A percentile compares a stretch with the other conserved stretches of the same genome.
These are phyloP conservation scores for Alca torda DNA, from an alignment of 2,797 vertebrate genomes.

Conservation along the genomic window DNA sequence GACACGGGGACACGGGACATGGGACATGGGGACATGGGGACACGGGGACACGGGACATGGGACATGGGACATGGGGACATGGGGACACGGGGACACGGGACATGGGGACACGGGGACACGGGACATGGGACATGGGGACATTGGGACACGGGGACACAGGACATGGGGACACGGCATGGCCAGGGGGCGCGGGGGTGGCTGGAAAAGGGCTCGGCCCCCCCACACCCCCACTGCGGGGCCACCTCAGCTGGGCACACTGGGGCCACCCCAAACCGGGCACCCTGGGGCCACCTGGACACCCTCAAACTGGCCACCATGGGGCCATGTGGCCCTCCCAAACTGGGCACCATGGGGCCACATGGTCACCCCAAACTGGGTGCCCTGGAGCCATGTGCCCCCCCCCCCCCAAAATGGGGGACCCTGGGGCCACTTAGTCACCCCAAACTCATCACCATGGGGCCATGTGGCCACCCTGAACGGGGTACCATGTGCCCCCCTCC, in stretches of 20 bases:
- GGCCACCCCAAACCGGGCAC: neutral
- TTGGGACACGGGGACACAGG: no score
- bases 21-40: no score
- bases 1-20: no score
- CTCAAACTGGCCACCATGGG: neutral
- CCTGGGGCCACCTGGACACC: neutral
- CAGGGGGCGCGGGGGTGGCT: rapidly evolving
- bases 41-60: no score
- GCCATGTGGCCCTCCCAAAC: neutral
- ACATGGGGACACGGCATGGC: no score
- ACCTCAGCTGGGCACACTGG: neutral
- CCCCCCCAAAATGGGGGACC: no score
- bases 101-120: no score
- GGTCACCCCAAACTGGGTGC: neutral
- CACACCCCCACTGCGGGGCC: neutral
- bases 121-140: no score
- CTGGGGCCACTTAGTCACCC: no score
- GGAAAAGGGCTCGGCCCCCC: neutral
- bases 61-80: no score
- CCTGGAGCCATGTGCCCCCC: neutral
- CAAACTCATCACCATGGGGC: neutral
- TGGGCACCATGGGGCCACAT: neutral
- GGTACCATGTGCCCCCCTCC: neutral
- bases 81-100: no score
- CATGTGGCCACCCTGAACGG: neutral